Evolutionary conservation across 1,140 invertebrate genomes (phyloP).

Genomic region (Temnothorax curvispinosus): DNA sequence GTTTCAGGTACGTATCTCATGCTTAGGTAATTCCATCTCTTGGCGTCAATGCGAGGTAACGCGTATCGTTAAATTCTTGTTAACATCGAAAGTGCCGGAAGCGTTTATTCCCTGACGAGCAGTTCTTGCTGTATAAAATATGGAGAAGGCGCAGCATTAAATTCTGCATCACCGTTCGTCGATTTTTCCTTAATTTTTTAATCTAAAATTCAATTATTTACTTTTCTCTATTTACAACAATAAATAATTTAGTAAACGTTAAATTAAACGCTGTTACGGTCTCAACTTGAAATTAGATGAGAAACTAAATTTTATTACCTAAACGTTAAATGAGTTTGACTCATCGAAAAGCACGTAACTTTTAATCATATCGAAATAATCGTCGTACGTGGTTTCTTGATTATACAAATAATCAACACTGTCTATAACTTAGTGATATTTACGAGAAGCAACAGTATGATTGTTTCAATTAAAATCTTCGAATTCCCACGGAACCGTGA

Average conservation of each 20-base stretch:
- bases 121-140: slow-evolving; percentile 7
- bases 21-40: slow-evolving; percentile 38
- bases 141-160: background rate
- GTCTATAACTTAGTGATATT: background rate
- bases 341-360: background rate
- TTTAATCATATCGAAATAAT: background rate
- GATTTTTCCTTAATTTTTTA: background rate
- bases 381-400: background rate
- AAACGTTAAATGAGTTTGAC: background rate
- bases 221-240: background rate
- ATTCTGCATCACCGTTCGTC: background rate
- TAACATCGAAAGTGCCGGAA: background rate
- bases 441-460: background rate
- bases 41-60: slow-evolving; percentile 61
- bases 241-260: background rate
- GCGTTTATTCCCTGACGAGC: no score
- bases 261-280: background rate
- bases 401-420: background rate
- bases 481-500: slow-evolving; percentile 52
- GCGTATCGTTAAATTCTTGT: slow-evolving; percentile 38
- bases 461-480: background rate
- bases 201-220: background rate
- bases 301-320: background rate
- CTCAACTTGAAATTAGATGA: background rate
- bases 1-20: slow-evolving; percentile 75